Base-by-base conservation (phyloP, 2,888 invertebrate genomes). In the Platycnemis pennipes region DNA sequence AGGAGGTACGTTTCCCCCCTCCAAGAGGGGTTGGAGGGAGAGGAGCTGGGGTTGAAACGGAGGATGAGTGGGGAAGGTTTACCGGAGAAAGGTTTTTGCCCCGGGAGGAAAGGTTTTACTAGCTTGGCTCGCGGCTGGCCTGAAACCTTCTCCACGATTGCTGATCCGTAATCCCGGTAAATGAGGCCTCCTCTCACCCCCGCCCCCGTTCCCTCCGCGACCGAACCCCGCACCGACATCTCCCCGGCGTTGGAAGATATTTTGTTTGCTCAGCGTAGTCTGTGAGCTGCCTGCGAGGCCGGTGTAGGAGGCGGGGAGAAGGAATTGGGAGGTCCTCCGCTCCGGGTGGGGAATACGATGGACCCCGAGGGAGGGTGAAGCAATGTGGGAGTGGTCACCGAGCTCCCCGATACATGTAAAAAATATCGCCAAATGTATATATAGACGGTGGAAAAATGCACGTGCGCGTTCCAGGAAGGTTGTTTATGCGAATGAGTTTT, bases 91-190 rank as follows among this genome's bases (percentile, higher is more conserved):
- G 46, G 87, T 45, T 87, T 77, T 87, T 87, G 45, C 26, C 87
- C 77, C 31, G 31, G 63, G 13, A 22, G 45, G 87, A 87, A 87
- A 42, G 87, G 87, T 31, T 87, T 87, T 46, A 44, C 87, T 87
- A 87, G 44, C 87, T 46, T 13, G 5, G 87, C 87, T 87, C 87
- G 87, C 87, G 87, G 87, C 45, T n/a, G 87, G n/a, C 46, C 87
- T 44, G 45, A 87, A 87, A 87, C 87, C 87, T 87, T 44, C 91
- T 91, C 91, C 44, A n/a, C 91, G 91, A 63, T n/a, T 45, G 91
- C 63, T 91, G 91, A 91, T 91, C 91, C 91, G 91, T 91, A 91
- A 91, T 91, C 91, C 91, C 91, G 69, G 63, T 91, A 91, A 91
- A 91, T 91, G 91, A 91, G 91, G 91, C 91, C 63, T 91, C 46